These are phyloP conservation scores for Eupithecia exiguata DNA, from an alignment of 2,888 invertebrate genomes.

Conservation along the genomic window DNA sequence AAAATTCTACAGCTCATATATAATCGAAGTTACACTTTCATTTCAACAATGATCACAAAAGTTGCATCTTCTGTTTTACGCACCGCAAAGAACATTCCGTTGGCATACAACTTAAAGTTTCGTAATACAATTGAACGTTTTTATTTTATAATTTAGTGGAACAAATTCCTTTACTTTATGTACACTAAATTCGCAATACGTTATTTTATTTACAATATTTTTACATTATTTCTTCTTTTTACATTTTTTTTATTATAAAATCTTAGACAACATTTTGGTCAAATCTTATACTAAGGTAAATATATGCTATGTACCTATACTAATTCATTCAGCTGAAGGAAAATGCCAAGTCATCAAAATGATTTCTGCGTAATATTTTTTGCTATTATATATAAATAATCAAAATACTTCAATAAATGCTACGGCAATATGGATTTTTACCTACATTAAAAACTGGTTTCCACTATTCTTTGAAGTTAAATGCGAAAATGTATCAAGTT, in stretches of 20 bases:
- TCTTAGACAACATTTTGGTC: slow-evolving; percentile 81
- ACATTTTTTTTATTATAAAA: slow-evolving; percentile 61
- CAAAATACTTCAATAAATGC: neutral
- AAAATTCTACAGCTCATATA: slow-evolving; percentile 84
- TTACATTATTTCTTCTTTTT: slow-evolving; percentile 57
- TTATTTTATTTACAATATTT: slow-evolving; percentile 73
- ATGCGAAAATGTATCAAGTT: neutral
- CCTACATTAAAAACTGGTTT: neutral
- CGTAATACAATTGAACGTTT: slow-evolving; percentile 67
- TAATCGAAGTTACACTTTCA: slow-evolving; percentile 83
- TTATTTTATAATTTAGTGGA: slow-evolving; percentile 75
- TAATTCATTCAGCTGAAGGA: slow-evolving; percentile 55
- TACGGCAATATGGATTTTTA: neutral
- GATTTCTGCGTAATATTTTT: neutral
- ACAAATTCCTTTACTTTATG: slow-evolving; percentile 67
- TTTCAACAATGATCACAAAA: slow-evolving; percentile 83
- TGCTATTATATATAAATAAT: neutral
- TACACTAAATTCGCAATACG: slow-evolving; percentile 80
- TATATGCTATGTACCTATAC: slow-evolving; percentile 45
- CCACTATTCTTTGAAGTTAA: neutral
- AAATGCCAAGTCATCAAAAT: neutral
- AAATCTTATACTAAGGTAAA: slow-evolving; percentile 76
- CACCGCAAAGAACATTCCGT: slow-evolving; percentile 79
- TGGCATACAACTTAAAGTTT: slow-evolving; percentile 72
- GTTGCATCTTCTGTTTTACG: slow-evolving; percentile 71